Evolutionary conservation across 2,797 vertebrate species (phyloP).

Genomic region (Calcarius lapponicus): DNA sequence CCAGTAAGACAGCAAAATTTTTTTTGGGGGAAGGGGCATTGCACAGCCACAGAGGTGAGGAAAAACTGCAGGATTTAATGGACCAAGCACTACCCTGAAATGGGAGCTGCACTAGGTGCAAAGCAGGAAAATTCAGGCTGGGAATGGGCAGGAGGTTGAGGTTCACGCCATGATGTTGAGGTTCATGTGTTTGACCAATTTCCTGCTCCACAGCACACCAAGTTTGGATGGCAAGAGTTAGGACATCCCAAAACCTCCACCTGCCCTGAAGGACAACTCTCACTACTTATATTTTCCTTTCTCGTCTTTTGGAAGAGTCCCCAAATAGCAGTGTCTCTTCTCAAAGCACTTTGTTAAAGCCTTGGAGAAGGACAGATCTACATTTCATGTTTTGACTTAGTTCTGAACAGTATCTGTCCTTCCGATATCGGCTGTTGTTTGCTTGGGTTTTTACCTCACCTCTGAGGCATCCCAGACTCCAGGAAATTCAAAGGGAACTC

Average conservation of each 20-base stretch:
- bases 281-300: neutral
- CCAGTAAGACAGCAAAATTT: neutral
- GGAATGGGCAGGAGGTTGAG: neutral
- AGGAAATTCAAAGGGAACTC: neutral
- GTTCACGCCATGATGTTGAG: fast-evolving
- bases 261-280: neutral
- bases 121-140: neutral
- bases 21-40: neutral
- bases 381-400: neutral
- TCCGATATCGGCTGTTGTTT: neutral
- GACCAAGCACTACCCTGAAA: neutral
- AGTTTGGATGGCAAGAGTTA: neutral
- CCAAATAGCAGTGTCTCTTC: neutral
- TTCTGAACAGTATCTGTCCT: neutral
- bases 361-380: neutral
- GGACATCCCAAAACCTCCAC: neutral
- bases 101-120: neutral
- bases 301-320: neutral
- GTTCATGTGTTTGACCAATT: neutral
- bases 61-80: neutral
- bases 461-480: neutral
- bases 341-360: neutral
- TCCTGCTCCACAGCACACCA: neutral
- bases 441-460: neutral
- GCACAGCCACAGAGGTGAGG: neutral